A percentile compares a stretch with the other conserved stretches of the same genome.
phyloP scores from a whole-genome alignment of 2,797 vertebrate species.

The Morelia viridis region DNA sequence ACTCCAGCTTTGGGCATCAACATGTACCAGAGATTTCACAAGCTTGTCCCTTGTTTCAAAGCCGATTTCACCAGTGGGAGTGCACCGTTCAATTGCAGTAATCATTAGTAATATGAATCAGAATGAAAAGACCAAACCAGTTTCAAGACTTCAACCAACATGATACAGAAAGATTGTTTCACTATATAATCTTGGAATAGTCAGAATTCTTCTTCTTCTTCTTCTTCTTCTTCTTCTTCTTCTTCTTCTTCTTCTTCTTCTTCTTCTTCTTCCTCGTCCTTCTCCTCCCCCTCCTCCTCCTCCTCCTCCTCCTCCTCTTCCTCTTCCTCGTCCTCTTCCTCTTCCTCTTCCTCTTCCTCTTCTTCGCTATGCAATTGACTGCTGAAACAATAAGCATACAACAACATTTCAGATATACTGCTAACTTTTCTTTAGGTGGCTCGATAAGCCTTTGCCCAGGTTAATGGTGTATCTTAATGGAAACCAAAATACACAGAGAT shows the following conservation, averaged over 20 bases:
- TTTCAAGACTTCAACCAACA: background rate
- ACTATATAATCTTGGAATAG: background rate
- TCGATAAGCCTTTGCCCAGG: background rate
- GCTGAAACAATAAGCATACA: background rate
- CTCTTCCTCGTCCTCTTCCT: too few relatives aligned
- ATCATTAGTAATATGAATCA: background rate
- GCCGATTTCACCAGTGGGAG: background rate
- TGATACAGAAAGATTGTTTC: background rate
- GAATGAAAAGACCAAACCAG: background rate
- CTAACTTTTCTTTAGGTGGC: conserved; percentile 2
- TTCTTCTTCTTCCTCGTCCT: too few relatives aligned
- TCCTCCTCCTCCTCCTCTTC: too few relatives aligned
- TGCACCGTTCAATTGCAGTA: background rate
- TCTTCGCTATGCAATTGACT: background rate
- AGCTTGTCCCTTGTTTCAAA: background rate
- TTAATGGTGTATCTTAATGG: background rate
- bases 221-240: too few relatives aligned
- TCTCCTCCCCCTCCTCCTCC: too few relatives aligned
- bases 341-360: too few relatives aligned
- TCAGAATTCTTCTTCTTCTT: background rate
- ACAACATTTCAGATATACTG: background rate
- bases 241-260: too few relatives aligned
- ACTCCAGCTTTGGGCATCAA: background rate
- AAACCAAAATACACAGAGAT: conserved; percentile 18
- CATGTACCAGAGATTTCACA: background rate